A percentile compares a stretch with the other conserved stretches of the same genome.
phyloP scores from a whole-genome alignment of 2,113 vertebrate species.

The Paramisgurnus dabryanus region DNA sequence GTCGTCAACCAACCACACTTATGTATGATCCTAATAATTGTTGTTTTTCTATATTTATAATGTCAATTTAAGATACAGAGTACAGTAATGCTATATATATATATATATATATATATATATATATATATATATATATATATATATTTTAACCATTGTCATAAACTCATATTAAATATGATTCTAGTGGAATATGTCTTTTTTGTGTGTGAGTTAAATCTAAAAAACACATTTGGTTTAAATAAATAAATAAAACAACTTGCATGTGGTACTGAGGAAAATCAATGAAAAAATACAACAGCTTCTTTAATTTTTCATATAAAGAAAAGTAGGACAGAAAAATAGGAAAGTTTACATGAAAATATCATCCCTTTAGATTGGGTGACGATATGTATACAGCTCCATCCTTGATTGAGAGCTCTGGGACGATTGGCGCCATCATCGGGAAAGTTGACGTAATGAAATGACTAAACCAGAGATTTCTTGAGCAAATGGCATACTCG shows the following conservation, averaged over 20 bases:
- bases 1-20: neutral
- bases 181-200: too few species aligned
- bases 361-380: neutral
- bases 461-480: slow-evolving; percentile 35
- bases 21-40: neutral
- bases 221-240: too few species aligned
- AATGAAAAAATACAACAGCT: neutral
- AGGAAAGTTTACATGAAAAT: neutral
- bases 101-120: too few species aligned
- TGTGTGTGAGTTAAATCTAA: too few species aligned
- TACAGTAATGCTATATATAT: too few species aligned
- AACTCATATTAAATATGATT: too few species aligned
- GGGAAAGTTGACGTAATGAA: slow-evolving; percentile 38
- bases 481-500: slow-evolving; percentile 3
- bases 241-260: too few species aligned
- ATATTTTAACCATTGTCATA: too few species aligned
- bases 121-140: too few species aligned
- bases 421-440: slow-evolving; percentile 20
- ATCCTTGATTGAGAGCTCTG: neutral
- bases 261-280: neutral
- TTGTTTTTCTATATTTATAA: too few species aligned
- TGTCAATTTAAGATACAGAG: neutral
- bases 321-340: neutral
- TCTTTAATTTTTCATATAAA: neutral
- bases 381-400: neutral